These are phyloP conservation scores for Neodiprion pinetum DNA, from an alignment of 1,140 invertebrate genomes.

Conservation along the genomic window DNA sequence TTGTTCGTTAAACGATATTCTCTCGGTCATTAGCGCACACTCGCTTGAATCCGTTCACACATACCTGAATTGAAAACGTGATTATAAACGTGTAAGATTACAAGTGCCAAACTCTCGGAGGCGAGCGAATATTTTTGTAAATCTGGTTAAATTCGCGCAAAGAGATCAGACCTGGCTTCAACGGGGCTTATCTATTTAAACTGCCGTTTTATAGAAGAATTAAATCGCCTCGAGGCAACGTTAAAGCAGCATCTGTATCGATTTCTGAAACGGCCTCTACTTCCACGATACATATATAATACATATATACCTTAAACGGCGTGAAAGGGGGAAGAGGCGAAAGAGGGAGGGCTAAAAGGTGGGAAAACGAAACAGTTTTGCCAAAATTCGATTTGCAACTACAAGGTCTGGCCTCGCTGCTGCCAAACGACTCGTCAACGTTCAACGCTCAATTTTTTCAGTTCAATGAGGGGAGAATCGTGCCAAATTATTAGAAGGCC, in stretches of 20 bases:
- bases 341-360: slow-evolving; percentile 10
- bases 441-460: not conserved
- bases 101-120: slow-evolving; percentile 61
- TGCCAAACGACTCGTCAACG: not conserved
- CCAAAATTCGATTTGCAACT: slow-evolving; percentile 1
- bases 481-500: not conserved
- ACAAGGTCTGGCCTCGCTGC: not conserved
- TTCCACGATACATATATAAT: not conserved
- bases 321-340: not conserved
- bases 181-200: slow-evolving; percentile 26
- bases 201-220: slow-evolving; percentile 60
- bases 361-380: slow-evolving; percentile 10
- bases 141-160: slow-evolving; percentile 61
- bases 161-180: slow-evolving; percentile 52
- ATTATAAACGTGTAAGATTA: not conserved
- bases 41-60: too few relatives aligned
- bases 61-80: not conserved
- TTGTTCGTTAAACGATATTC: too few relatives aligned
- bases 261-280: not conserved
- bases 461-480: not conserved
- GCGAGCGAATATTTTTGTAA: slow-evolving; percentile 63
- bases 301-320: slow-evolving; percentile 11
- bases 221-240: slow-evolving; percentile 24
- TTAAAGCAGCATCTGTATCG: not conserved
- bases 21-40: too few relatives aligned